Evolutionary conservation across 2,888 invertebrate species (phyloP).

Genomic region (Drosophila paramelanica): DNA sequence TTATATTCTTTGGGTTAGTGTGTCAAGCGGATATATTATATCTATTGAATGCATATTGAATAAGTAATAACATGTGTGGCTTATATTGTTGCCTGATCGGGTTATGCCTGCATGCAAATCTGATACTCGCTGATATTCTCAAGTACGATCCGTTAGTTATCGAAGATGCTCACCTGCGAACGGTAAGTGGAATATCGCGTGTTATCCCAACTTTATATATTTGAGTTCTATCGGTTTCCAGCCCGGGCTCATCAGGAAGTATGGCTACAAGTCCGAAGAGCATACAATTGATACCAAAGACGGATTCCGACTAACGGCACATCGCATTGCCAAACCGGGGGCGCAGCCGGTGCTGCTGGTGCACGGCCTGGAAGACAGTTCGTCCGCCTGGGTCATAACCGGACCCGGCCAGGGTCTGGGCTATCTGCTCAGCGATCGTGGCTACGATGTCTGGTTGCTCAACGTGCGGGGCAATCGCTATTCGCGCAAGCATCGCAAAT

Average conservation of each 20-base stretch:
- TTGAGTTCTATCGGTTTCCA: slow-evolving; percentile 19
- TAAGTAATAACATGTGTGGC: slow-evolving; percentile 8
- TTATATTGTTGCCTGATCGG: slow-evolving; percentile 28
- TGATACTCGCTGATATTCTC: slow-evolving; percentile 9
- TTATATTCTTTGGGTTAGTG: slow-evolving; percentile 11
- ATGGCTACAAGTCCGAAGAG: slow-evolving; percentile 88
- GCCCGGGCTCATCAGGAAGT: slow-evolving; percentile 84
- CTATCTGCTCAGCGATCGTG: slow-evolving; percentile 85
- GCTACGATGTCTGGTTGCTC: slow-evolving; percentile 88
- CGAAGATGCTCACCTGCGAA: slow-evolving; percentile 42
- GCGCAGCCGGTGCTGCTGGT: slow-evolving; percentile 87
- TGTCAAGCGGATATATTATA: slow-evolving; percentile 4
- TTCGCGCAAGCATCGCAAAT: slow-evolving; percentile 85
- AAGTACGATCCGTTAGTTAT: slow-evolving; percentile 20
- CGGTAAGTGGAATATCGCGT: slow-evolving; percentile 28
- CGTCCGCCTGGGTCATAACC: slow-evolving; percentile 90
- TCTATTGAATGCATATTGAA: background rate
- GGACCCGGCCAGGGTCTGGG: slow-evolving; percentile 88
- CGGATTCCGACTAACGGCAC: slow-evolving; percentile 90
- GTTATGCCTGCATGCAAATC: slow-evolving; percentile 16
- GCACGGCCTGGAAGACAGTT: slow-evolving; percentile 90
- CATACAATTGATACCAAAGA: slow-evolving; percentile 89
- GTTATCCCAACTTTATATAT: too few species aligned
- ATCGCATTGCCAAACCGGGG: slow-evolving; percentile 87
- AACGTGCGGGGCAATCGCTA: slow-evolving; percentile 89